Evolutionary conservation across 2,888 invertebrate species (phyloP), one percentile per base, ranked within the genome.

Genomic region (Hydropsyche betteni): DNA sequence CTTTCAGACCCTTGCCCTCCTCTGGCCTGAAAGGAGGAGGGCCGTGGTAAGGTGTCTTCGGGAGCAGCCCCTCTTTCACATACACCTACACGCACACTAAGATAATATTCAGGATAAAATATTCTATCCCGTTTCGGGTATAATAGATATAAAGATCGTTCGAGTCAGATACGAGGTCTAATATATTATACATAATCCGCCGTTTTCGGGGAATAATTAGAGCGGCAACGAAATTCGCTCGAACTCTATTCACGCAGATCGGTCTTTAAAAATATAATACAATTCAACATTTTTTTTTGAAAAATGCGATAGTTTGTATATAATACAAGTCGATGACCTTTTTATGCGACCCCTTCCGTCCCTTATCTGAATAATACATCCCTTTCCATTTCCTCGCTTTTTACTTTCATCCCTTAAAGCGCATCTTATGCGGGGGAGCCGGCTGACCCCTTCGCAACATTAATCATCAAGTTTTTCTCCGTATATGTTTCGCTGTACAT

Each of bases 111-210:
- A 75, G 77, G 77, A 78, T 78, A 77, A 78, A 78, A 78, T 78
- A 77, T 78, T 75, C 78, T 73, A 70, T 72, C 75, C 78, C 74
- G 75, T 68, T 76, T 70, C 53, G 78, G 70, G 74, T 75, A 75
- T 78, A 78, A 78, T 78, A 78, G 78, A 78, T 78, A 79, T 77
- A 79, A 79, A 79, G 79, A 79, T 79, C 75, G 79, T 68, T 53
- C 52, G 73, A 74, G 72, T 77, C 74, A 76, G 79, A 79, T 79
- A 79, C 69, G 61, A 10, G 64, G 71, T 55, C 44, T 76, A 77
- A 77, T 79, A 75, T 77, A 77, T 79, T 77, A 58, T 51, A 58
- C 58, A 36, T 58, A 72, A 55, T 36, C 55, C 72, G 72, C 34
- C 38, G 38, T 69, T 69, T 69, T 69, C 69, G 38, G 14, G n/a